A percentile compares a stretch with the other conserved stretches of the same genome.
These are phyloP conservation scores for Ceratotherium simum DNA, from an alignment of 2,113 vertebrate species.

Conservation along the genomic window DNA sequence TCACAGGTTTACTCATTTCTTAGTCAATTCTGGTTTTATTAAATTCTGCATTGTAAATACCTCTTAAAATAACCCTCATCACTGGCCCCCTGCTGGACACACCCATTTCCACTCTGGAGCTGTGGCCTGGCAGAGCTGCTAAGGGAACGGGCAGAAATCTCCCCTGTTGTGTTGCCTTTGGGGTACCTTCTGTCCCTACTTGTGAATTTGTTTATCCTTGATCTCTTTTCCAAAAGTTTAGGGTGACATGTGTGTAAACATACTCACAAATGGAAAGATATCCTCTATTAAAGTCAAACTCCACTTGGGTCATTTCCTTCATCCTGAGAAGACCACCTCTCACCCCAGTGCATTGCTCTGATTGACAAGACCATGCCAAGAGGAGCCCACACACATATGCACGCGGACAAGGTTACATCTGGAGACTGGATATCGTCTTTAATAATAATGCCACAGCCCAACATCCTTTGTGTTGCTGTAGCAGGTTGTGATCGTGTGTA, in stretches of 20 bases:
- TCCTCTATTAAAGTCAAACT: background rate
- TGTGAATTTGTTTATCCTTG: background rate
- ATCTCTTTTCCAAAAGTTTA: slow-evolving; percentile 19
- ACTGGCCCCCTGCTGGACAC: background rate
- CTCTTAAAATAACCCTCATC: slow-evolving; percentile 18
- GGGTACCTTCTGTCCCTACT: background rate
- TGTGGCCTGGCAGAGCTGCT: background rate
- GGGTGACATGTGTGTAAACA: background rate
- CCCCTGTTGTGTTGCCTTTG: background rate
- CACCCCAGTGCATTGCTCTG: background rate
- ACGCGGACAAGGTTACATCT: slow-evolving; percentile 82
- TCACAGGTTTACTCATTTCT: slow-evolving; percentile 45
- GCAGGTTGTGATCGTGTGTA: slow-evolving; percentile 71
- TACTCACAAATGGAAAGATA: background rate
- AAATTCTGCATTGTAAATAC: slow-evolving; percentile 10
- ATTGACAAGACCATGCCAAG: background rate
- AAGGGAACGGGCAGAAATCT: background rate
- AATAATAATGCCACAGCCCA: slow-evolving; percentile 81
- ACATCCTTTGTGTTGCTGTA: slow-evolving; percentile 75
- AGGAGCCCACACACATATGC: slow-evolving; percentile 36
- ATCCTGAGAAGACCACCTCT: slow-evolving; percentile 35
- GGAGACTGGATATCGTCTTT: slow-evolving; percentile 85
- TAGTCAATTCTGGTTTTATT: slow-evolving; percentile 52
- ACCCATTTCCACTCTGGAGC: background rate
- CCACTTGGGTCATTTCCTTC: background rate